These are phyloP conservation scores for Drosophila lini DNA, from an alignment of 1,140 invertebrate species.

Conservation along the genomic window DNA sequence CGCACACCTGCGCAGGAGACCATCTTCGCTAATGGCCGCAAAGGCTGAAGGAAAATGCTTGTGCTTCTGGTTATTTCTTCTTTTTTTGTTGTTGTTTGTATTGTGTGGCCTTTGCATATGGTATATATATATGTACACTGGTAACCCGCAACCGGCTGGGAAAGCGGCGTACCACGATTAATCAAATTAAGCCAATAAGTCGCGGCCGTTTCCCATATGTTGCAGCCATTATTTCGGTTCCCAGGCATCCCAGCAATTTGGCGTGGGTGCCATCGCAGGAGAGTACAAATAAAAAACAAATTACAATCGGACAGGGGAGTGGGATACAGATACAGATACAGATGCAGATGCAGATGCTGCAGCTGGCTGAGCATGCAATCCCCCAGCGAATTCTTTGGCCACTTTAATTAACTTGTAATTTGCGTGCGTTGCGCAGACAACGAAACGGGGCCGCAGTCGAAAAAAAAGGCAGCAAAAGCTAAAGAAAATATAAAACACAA, in stretches of 20 bases:
- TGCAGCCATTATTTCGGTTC: constrained; percentile 53
- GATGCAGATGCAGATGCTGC: constrained; percentile 38
- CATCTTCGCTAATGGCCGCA: constrained; percentile 44
- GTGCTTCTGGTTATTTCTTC: constrained; percentile 63
- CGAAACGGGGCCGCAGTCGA: constrained; percentile 61
- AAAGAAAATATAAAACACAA: constrained; percentile 24
- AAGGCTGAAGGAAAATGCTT: constrained; percentile 11
- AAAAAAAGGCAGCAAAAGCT: constrained; percentile 26
- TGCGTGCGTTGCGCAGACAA: constrained; percentile 67
- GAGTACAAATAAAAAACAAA: constrained; percentile 46
- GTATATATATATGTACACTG: background rate
- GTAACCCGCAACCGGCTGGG: constrained; percentile 23
- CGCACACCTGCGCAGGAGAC: constrained; percentile 66
- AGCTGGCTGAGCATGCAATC: constrained; percentile 43
- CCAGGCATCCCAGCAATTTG: constrained; percentile 55
- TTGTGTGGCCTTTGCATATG: constrained; percentile 64
- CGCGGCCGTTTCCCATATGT: constrained; percentile 57
- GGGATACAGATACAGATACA: constrained; percentile 22
- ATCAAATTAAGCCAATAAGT: constrained; percentile 78
- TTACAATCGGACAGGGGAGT: constrained; percentile 18
- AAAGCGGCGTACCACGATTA: constrained; percentile 60
- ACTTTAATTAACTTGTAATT: constrained; percentile 76
- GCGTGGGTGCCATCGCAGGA: constrained; percentile 44
- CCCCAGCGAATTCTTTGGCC: constrained; percentile 64
- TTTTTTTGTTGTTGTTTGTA: background rate